Percentiles rank a stretch among this genome's conserved stretches.
Evolutionary conservation across 2,113 vertebrate genomes (phyloP).

Genomic region (Chaetura pelagica): DNA sequence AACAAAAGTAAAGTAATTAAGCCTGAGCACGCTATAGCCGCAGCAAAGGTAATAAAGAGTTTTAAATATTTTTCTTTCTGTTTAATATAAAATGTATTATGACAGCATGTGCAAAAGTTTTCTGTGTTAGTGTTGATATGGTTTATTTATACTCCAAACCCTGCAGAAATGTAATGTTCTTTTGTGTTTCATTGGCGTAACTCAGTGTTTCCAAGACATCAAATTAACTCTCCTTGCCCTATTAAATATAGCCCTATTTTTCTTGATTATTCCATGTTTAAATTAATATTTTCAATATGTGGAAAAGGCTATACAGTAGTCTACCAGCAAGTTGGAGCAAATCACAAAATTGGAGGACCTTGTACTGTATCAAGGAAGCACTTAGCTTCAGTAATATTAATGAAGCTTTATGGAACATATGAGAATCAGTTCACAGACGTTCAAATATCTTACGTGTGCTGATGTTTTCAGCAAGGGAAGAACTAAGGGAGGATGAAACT

Average conservation of each 20-base stretch:
- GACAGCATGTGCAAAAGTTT: background rate
- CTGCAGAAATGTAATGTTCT: background rate
- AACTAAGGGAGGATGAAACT: background rate
- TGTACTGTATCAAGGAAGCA: background rate
- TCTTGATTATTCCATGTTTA: background rate
- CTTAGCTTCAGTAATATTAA: background rate
- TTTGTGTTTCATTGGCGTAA: background rate
- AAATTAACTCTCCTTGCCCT: background rate
- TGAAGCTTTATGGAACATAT: background rate
- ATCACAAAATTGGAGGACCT: background rate
- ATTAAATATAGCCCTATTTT: background rate
- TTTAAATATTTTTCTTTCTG: background rate
- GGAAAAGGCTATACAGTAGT: background rate
- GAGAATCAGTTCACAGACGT: background rate
- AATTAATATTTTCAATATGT: background rate
- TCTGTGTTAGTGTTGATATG: background rate
- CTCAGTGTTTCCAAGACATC: background rate
- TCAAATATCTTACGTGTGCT: background rate
- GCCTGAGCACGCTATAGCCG: slow-evolving; percentile 70
- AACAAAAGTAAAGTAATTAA: slow-evolving; percentile 75
- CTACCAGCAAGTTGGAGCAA: background rate
- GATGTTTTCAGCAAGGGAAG: background rate
- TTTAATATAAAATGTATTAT: background rate
- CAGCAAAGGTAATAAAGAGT: slow-evolving; percentile 78
- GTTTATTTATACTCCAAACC: background rate